Evolutionary conservation across 2,888 invertebrate species (phyloP), one percentile per base, ranked within the genome.

Genomic region (Helleia helle): DNA sequence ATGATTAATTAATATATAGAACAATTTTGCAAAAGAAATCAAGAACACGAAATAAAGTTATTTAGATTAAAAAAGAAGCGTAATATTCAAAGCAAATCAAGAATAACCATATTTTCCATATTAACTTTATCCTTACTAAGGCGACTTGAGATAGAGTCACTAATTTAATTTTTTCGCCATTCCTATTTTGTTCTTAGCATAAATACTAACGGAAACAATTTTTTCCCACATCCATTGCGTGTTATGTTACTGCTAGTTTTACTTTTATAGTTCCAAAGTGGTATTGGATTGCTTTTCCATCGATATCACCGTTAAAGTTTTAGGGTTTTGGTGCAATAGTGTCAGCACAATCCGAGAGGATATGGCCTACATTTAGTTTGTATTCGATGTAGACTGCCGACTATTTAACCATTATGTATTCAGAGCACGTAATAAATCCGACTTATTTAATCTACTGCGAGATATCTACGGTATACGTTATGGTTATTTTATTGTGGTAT

Each of bases 391-490:
- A 47, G 50, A 56, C 47, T 36, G 40, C 45, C 51, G 54, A 67
- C 58, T 74, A 72, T 72, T 69, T 71, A 71, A 64, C 55, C 58
- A 42, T 57, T 60, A 64, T 58, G 58, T 56, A 74, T 74, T 67
- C 72, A 43, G 52, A 54, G 56, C 74, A 73, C 74, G 75, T 65
- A 69, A 73, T 73, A 74, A 74, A 74, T 74, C 73, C 63, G 59
- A 59, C 66, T 71, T 72, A 75, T 74, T 74, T 75, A 74, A 74
- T 74, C 71, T 73, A 64, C 65, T 66, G 71, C 45, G 55, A 59
- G 60, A 55, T 59, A 59, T 59, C 58, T 59, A 56, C 57, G 54
- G 38, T 46, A 41, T 44, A 42, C 44, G 42, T 48, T 45, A 48
- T 18, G 34, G 18, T 34, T 34, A 34, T 34, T 12, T 22, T 22